Conservation (phyloP, 2,113 vertebrate genomes). For the Protomyctophum bolini region DNA sequence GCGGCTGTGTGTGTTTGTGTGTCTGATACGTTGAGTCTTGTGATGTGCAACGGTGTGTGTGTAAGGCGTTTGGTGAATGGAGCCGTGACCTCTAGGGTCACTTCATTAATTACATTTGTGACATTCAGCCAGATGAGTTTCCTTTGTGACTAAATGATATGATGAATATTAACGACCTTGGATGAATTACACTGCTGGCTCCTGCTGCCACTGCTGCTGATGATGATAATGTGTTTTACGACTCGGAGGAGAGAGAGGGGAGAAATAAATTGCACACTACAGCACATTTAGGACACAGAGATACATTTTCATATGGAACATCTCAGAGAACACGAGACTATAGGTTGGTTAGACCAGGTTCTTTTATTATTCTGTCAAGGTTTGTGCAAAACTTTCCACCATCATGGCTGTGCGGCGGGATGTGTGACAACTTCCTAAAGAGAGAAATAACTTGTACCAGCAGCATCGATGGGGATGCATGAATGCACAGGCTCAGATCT, state of each 20-base stretch:
- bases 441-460: slow-evolving; percentile 27
- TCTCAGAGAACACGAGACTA: slow-evolving; percentile 52
- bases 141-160: slow-evolving; percentile 84
- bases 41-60: slow-evolving; percentile 56
- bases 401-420: neutral
- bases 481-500: slow-evolving; percentile 3
- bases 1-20: slow-evolving; percentile 32
- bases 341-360: slow-evolving; percentile 38
- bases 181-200: slow-evolving; percentile 78
- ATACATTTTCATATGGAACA: slow-evolving; percentile 66
- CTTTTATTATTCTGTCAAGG: slow-evolving; percentile 37
- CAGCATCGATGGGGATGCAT: slow-evolving; percentile 7
- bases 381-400: slow-evolving; percentile 27
- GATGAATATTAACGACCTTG: slow-evolving; percentile 82
- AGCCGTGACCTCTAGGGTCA: slow-evolving; percentile 78
- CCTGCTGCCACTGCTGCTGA: slow-evolving; percentile 60
- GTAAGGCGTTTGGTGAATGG: slow-evolving; percentile 77
- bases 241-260: slow-evolving; percentile 55
- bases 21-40: slow-evolving; percentile 48
- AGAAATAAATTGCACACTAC: slow-evolving; percentile 71
- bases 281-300: slow-evolving; percentile 69
- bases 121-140: slow-evolving; percentile 86
- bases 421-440: slow-evolving; percentile 29
- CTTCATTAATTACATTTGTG: slow-evolving; percentile 85
- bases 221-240: slow-evolving; percentile 80